phyloP scores from a whole-genome alignment of 2,888 invertebrate genomes.

The Synergus itoensis region DNA sequence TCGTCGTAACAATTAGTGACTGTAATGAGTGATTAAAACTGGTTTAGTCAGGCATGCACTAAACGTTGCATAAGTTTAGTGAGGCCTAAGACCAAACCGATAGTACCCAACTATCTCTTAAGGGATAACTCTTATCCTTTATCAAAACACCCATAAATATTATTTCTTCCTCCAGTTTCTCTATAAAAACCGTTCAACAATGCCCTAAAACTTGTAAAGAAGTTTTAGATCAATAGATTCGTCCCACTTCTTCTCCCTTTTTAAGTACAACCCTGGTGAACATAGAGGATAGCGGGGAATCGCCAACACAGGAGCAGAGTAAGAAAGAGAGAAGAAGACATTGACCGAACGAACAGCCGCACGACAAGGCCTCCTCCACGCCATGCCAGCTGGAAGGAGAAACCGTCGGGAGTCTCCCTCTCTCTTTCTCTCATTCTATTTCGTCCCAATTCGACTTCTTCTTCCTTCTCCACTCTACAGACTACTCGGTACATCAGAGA shows the following conservation, averaged over 20 bases:
- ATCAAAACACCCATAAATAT: background rate
- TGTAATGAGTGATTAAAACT: background rate
- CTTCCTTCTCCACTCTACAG: conserved; percentile 26
- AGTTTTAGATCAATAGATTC: conserved; percentile 38
- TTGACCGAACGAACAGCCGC: conserved; percentile 77
- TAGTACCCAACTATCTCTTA: too few species aligned
- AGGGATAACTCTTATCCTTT: background rate
- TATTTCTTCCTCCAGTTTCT: background rate
- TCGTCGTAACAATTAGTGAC: background rate
- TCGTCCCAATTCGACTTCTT: conserved; percentile 38
- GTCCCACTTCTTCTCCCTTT: conserved; percentile 30
- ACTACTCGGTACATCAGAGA: conserved; percentile 29
- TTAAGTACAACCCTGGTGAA: conserved; percentile 37
- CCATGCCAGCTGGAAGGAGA: conserved; percentile 71
- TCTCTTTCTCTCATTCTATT: conserved; percentile 27
- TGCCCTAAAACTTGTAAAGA: conserved; percentile 25
- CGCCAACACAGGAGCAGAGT: conserved; percentile 33
- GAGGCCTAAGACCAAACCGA: background rate
- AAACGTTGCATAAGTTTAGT: background rate
- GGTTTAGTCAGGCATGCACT: background rate
- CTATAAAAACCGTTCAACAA: background rate
- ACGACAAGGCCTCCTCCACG: conserved; percentile 71
- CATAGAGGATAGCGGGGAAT: conserved; percentile 20
- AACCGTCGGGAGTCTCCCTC: conserved; percentile 35
- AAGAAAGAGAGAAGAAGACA: conserved; percentile 69